A percentile compares a stretch with the other conserved stretches of the same genome.
phyloP scores from a whole-genome alignment of 2,113 vertebrate species.

The Eulemur macaco region DNA sequence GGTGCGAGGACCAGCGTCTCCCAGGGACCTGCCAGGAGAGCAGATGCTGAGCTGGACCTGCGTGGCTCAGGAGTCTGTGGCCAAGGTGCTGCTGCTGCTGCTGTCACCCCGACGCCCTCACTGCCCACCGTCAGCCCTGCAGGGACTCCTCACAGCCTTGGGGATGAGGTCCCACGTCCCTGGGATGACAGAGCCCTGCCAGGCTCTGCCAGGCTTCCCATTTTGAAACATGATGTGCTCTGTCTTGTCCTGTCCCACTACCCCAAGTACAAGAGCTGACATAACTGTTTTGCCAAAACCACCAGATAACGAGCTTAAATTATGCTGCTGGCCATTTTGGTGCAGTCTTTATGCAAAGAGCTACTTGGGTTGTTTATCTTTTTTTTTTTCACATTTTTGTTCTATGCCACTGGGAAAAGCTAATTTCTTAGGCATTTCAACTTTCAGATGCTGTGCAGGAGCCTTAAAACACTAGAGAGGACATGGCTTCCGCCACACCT shows the following conservation, averaged over 20 bases:
- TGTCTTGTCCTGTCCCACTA: accelerated
- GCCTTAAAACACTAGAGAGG: not conserved
- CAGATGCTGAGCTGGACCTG: not conserved
- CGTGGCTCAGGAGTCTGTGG: not conserved
- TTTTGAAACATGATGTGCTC: not conserved
- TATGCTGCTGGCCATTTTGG: not conserved
- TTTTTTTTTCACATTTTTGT: not conserved
- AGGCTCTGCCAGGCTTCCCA: too few relatives aligned
- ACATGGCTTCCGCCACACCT: accelerated
- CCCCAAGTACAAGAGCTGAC: too few relatives aligned
- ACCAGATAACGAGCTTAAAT: not conserved
- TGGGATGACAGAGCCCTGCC: not conserved
- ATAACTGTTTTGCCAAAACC: too few relatives aligned
- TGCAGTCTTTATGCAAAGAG: not conserved
- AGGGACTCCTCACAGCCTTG: not conserved
- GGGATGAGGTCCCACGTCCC: not conserved
- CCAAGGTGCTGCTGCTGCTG: not conserved
- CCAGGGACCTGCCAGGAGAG: too few relatives aligned
- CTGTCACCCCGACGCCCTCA: not conserved
- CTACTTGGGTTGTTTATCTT: not conserved
- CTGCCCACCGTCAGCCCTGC: not conserved
- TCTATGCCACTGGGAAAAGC: not conserved
- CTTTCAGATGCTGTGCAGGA: not conserved
- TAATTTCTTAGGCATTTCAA: not conserved
- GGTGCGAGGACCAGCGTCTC: accelerated